Percentiles rank a stretch among this genome's conserved stretches.
These are phyloP conservation scores for Ophthalmolycus amberensis DNA, from an alignment of 2,113 vertebrate genomes.

Conservation along the genomic window DNA sequence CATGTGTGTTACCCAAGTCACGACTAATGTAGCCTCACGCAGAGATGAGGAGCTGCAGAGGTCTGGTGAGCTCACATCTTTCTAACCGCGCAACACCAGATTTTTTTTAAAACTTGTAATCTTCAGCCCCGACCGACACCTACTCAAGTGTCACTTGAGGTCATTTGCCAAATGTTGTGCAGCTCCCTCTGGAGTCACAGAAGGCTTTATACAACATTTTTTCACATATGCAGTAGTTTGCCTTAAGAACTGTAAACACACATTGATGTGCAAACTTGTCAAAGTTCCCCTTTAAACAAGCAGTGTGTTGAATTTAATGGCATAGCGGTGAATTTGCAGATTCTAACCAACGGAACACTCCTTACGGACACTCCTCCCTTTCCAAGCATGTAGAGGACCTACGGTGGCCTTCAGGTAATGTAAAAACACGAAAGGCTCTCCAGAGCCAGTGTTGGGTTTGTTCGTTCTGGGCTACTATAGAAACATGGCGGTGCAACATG, in stretches of 20 bases:
- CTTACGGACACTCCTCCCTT: no score
- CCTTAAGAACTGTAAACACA: not conserved
- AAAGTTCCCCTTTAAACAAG: not conserved
- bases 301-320: no score
- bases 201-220: not conserved
- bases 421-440: not conserved
- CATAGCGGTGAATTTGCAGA: no score
- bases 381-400: not conserved
- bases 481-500: no score
- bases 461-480: not conserved
- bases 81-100: not conserved
- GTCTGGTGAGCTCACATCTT: not conserved
- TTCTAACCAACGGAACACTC: no score
- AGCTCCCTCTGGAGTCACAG: not conserved
- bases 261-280: not conserved
- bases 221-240: not conserved
- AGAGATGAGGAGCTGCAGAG: not conserved
- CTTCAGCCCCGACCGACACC: not conserved
- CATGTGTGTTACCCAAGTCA: not conserved
- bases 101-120: not conserved
- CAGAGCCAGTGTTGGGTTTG: not conserved
- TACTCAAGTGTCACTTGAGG: not conserved
- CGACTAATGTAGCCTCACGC: not conserved
- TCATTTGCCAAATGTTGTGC: not conserved
- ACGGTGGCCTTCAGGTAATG: not conserved